Conservation (phyloP, 30 jellyfish, hydroid and myxozoan species). For the Cassiopea xamachana region DNA sequence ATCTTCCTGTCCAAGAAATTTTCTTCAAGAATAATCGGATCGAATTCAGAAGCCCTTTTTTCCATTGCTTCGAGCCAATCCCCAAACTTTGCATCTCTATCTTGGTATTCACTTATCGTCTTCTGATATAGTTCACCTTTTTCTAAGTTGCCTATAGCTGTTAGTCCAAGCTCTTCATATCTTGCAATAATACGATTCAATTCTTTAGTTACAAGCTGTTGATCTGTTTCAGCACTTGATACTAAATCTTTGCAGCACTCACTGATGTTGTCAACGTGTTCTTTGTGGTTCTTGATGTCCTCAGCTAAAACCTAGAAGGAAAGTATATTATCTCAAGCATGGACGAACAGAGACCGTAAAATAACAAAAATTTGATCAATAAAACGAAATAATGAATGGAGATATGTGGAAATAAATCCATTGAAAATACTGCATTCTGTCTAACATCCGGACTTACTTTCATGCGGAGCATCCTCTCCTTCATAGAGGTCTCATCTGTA, state of each 20-base stretch:
- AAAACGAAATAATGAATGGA: no score
- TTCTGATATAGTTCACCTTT: background rate
- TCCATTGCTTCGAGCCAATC: background rate
- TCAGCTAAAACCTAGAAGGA: conserved; percentile 52
- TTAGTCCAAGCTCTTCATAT: background rate
- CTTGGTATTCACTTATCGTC: background rate
- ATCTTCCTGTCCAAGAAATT: background rate
- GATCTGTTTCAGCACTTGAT: conserved; percentile 14
- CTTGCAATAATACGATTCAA: background rate
- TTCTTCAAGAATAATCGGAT: conserved; percentile 13
- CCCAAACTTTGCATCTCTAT: background rate
- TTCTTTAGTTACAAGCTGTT: background rate
- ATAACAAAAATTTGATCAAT: no score
- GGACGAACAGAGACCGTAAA: background rate
- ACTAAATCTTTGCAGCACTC: conserved; percentile 13
- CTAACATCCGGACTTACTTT: background rate
- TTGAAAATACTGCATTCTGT: no score
- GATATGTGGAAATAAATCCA: no score
- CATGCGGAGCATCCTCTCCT: background rate
- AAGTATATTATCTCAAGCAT: background rate
- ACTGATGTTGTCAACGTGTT: conserved; percentile 27
- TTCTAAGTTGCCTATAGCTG: background rate
- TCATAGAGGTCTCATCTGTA: background rate
- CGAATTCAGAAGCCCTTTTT: background rate
- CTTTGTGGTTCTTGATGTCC: conserved; percentile 20